A percentile compares a stretch with the other conserved stretches of the same genome.
phyloP scores from a whole-genome alignment of 2,797 vertebrate species.

The Mormyrus hasselquistii region DNA sequence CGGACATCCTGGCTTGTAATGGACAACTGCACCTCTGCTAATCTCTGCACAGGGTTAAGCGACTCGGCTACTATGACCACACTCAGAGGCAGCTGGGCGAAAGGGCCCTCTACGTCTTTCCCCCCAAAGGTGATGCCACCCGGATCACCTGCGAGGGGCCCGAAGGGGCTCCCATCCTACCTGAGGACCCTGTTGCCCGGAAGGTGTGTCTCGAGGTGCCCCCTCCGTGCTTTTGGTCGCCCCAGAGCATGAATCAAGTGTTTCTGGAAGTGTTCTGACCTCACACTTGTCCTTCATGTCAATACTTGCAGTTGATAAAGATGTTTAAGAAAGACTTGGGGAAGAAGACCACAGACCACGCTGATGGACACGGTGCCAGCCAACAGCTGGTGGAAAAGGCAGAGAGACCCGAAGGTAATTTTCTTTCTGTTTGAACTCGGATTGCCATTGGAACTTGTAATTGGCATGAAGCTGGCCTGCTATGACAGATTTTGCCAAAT shows the following conservation, averaged over 20 bases:
- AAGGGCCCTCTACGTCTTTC: slow-evolving; percentile 87
- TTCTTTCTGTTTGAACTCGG: not conserved
- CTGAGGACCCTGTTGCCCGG: slow-evolving; percentile 82
- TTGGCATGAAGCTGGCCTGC: not conserved
- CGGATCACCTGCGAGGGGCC: slow-evolving; percentile 88
- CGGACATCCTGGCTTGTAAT: not conserved
- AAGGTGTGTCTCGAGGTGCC: slow-evolving; percentile 61
- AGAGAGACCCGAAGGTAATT: slow-evolving; percentile 28
- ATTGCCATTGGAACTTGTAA: not conserved
- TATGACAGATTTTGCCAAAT: not conserved
- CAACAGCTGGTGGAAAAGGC: slow-evolving; percentile 52
- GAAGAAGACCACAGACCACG: slow-evolving; percentile 73
- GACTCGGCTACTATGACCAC: slow-evolving; percentile 92
- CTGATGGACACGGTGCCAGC: slow-evolving; percentile 59
- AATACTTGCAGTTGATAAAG: slow-evolving; percentile 71
- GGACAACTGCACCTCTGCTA: not conserved
- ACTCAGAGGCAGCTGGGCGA: slow-evolving; percentile 92
- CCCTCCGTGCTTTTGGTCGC: not conserved
- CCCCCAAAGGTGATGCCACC: slow-evolving; percentile 84
- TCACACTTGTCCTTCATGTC: not conserved
- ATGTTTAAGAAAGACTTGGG: slow-evolving; percentile 85
- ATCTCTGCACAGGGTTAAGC: slow-evolving; percentile 70
- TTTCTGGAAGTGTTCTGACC: not conserved
- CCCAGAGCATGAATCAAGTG: not conserved
- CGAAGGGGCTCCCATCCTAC: slow-evolving; percentile 77